Conservation (phyloP, 2,797 vertebrate species). For the Scolopax rusticola region DNA sequence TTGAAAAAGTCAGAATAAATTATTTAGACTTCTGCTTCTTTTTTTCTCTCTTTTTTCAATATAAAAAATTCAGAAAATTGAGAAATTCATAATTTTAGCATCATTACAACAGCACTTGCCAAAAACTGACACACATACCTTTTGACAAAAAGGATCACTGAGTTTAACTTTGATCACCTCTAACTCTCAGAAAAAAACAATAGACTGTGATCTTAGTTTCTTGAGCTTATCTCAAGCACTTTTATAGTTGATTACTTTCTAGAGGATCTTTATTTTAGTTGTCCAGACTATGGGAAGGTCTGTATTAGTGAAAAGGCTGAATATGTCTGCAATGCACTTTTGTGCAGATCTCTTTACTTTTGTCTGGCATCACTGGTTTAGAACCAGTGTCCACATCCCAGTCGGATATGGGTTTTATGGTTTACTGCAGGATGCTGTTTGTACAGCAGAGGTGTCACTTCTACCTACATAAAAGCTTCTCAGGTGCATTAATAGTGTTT, state of each 20-base stretch:
- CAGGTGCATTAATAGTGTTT: neutral
- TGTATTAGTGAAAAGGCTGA: neutral
- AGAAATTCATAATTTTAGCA: neutral
- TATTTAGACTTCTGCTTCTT: neutral
- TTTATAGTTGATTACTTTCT: neutral
- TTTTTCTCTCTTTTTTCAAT: neutral
- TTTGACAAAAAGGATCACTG: neutral
- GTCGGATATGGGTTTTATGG: rapidly evolving
- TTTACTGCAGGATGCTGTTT: neutral
- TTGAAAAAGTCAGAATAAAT: neutral
- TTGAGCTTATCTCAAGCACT: rapidly evolving
- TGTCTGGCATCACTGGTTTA: neutral
- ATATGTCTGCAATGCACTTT: neutral
- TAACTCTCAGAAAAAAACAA: neutral
- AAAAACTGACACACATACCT: neutral
- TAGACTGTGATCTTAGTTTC: neutral
- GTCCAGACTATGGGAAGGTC: neutral
- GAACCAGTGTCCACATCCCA: neutral
- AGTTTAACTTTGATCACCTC: neutral
- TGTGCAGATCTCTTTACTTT: neutral
- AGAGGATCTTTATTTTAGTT: neutral
- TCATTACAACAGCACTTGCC: neutral
- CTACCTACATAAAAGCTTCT: neutral
- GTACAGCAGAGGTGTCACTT: neutral
- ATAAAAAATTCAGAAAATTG: neutral